phyloP scores from a whole-genome alignment of 2,797 vertebrate genomes.

The Trachops cirrhosus region DNA sequence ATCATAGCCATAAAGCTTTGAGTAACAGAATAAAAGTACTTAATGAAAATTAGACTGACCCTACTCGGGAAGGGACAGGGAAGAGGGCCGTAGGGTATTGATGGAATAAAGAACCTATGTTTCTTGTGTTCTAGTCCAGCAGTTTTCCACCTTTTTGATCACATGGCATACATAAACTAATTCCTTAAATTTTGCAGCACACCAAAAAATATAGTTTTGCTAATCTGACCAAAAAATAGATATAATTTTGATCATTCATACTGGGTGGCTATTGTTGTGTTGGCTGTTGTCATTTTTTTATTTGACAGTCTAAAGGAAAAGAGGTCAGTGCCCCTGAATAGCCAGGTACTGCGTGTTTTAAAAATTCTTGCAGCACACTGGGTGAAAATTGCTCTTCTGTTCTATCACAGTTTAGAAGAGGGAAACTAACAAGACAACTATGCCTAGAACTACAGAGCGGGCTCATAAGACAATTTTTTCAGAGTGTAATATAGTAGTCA shows the following conservation, averaged over 20 bases:
- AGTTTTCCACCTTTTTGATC: neutral
- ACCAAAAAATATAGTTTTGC: neutral
- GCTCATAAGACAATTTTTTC: neutral
- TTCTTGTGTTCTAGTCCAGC: neutral
- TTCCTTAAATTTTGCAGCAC: neutral
- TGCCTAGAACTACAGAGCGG: neutral
- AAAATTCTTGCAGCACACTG: neutral
- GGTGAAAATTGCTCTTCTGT: neutral
- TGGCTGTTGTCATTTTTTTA: neutral
- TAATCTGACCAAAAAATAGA: neutral
- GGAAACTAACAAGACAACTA: neutral
- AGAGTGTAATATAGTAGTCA: neutral
- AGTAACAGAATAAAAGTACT: slow-evolving; percentile 1
- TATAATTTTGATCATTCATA: neutral
- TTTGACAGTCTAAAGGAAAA: neutral
- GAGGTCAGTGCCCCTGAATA: neutral
- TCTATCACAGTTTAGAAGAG: neutral
- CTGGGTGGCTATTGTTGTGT: neutral
- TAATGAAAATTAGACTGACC: neutral
- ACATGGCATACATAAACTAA: neutral
- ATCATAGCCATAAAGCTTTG: neutral
- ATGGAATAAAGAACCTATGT: neutral
- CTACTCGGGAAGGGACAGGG: neutral
- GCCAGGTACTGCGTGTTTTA: neutral
- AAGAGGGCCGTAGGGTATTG: neutral